Evolutionary conservation across 2,797 vertebrate species (phyloP).

Genomic region (Liparis tanakae): DNA sequence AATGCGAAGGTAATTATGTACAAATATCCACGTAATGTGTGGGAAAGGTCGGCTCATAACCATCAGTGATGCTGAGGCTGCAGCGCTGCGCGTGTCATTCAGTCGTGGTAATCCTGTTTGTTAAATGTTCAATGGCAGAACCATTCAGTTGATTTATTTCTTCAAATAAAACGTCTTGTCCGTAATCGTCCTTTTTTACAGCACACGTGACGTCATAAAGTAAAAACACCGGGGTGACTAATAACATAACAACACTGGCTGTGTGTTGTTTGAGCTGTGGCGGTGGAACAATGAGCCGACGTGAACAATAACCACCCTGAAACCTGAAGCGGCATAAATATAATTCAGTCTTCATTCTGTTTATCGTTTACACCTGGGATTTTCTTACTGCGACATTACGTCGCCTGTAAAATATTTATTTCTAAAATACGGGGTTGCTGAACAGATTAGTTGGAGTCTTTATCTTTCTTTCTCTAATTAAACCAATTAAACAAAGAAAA

Average conservation of each 20-base stretch:
- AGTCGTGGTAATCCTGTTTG: no score
- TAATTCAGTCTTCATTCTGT: background rate
- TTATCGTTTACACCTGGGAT: background rate
- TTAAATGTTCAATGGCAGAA: no score
- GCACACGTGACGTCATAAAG: background rate
- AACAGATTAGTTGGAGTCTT: constrained; percentile 1
- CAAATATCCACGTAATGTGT: background rate
- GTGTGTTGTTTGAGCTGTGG: background rate
- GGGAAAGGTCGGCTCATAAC: no score
- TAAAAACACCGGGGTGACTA: background rate
- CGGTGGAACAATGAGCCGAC: background rate
- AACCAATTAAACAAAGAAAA: constrained; percentile 55
- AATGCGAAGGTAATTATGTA: background rate
- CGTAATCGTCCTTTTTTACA: background rate
- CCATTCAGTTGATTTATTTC: background rate
- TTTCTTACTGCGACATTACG: background rate
- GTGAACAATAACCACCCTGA: background rate
- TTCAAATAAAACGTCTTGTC: background rate
- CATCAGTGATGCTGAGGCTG: background rate
- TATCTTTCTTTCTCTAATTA: background rate
- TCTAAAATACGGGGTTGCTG: background rate
- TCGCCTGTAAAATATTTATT: background rate
- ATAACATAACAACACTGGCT: background rate
- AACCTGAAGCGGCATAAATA: background rate
- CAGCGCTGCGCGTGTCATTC: background rate